Conservation (phyloP, 2,797 vertebrate genomes). For the Sarcophilus harrisii region DNA sequence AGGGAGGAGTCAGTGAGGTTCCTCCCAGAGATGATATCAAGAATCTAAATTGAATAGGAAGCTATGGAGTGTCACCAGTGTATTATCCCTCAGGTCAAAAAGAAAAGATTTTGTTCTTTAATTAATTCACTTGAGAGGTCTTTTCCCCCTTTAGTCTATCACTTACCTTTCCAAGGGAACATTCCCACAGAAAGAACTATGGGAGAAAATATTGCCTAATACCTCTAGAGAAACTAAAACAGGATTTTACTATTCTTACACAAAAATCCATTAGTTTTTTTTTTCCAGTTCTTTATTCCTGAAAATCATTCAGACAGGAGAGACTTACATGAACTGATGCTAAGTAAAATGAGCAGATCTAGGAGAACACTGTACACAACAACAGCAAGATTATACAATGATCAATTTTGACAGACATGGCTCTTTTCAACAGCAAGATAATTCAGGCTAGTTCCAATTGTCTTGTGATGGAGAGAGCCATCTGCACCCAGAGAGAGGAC, state of each 20-base stretch:
- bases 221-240: background rate
- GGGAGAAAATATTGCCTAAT: background rate
- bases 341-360: too few relatives aligned
- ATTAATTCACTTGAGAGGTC: background rate
- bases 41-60: background rate
- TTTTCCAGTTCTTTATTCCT: background rate
- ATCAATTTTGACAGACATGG: too few relatives aligned
- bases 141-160: background rate
- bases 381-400: too few relatives aligned
- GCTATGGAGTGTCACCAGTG: accelerated
- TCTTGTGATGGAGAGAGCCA: too few relatives aligned
- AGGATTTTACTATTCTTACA: background rate
- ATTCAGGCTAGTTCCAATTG: too few relatives aligned
- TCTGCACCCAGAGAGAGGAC: too few relatives aligned
- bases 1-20: background rate
- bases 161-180: background rate
- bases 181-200: background rate
- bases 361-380: too few relatives aligned
- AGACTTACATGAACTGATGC: too few relatives aligned
- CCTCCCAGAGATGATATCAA: background rate
- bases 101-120: background rate
- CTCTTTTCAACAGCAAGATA: too few relatives aligned
- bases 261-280: background rate
- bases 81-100: background rate
- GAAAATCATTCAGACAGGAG: background rate